These are phyloP conservation scores for Clarias pachynema DNA, from an alignment of 2,797 vertebrate genomes.

Conservation along the genomic window DNA sequence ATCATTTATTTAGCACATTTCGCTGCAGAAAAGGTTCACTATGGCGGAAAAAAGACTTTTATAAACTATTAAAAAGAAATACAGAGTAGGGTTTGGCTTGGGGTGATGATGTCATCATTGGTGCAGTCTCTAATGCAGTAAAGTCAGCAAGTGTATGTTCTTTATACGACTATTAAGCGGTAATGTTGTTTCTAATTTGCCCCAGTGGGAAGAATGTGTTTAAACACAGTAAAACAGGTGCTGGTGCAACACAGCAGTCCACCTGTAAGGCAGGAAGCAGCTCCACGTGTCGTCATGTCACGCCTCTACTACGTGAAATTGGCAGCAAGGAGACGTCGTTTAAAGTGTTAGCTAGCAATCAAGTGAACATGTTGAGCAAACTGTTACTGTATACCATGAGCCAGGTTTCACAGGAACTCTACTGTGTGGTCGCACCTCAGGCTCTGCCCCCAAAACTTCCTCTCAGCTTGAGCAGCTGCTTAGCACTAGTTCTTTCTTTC, in stretches of 20 bases:
- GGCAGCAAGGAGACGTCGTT: background rate
- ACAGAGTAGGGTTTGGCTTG: background rate
- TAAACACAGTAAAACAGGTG: background rate
- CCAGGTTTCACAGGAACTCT: background rate
- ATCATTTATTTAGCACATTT: background rate
- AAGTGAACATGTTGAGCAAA: background rate
- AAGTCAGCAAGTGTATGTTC: background rate
- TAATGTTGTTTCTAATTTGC: background rate
- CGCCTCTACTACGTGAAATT: background rate
- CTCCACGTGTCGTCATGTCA: background rate
- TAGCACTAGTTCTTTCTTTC: background rate
- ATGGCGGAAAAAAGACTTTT: background rate
- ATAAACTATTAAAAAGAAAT: background rate
- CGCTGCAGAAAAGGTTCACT: background rate
- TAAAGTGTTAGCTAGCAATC: background rate
- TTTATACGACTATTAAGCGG: background rate
- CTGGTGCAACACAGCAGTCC: background rate
- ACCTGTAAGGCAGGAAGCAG: background rate
- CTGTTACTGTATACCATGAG: background rate
- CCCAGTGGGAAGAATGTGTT: background rate
- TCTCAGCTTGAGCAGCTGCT: background rate
- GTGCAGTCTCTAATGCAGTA: background rate
- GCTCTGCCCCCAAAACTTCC: background rate
- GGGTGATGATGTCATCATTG: background rate
- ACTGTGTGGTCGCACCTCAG: background rate